Percentiles rank a stretch among this genome's conserved stretches.
Evolutionary conservation across 2,797 vertebrate genomes (phyloP).

Genomic region (Trachurus trachurus): DNA sequence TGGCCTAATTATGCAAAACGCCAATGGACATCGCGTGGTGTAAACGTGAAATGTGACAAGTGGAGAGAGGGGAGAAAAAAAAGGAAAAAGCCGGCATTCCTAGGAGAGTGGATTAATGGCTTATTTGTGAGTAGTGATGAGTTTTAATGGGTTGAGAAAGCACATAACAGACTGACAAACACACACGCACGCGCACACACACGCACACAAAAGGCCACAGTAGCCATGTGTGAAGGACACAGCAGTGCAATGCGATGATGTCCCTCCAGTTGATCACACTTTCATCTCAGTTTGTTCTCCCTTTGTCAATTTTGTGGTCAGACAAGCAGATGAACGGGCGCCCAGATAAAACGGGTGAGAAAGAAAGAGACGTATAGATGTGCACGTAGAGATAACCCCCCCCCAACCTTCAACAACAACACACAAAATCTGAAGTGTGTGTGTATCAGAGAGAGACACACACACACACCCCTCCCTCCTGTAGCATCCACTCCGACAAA

Average conservation of each 20-base stretch:
- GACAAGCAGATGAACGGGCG: slow-evolving; percentile 56
- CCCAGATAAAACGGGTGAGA: slow-evolving; percentile 36
- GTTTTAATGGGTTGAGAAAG: slow-evolving; percentile 42
- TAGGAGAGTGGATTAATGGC: slow-evolving; percentile 71
- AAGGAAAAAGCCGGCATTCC: slow-evolving; percentile 20
- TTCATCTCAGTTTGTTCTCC: slow-evolving; percentile 46
- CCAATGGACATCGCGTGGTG: slow-evolving; percentile 53
- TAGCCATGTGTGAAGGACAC: slow-evolving; percentile 68
- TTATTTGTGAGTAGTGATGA: slow-evolving; percentile 62
- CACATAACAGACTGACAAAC: slow-evolving; percentile 22
- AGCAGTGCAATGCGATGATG: slow-evolving; percentile 4
- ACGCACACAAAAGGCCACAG: slow-evolving; percentile 39
- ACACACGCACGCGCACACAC: slow-evolving; percentile 4
- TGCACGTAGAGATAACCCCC: slow-evolving; percentile 31
- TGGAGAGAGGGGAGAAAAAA: slow-evolving; percentile 1
- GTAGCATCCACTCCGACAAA: slow-evolving; percentile 47
- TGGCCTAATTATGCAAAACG: slow-evolving; percentile 76
- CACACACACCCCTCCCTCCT: background rate
- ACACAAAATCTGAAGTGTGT: slow-evolving; percentile 26
- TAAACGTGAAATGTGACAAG: slow-evolving; percentile 54
- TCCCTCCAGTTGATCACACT: slow-evolving; percentile 47
- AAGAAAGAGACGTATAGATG: slow-evolving; percentile 34
- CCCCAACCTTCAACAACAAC: background rate
- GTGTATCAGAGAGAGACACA: background rate
- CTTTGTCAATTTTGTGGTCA: slow-evolving; percentile 48